Base-by-base conservation (phyloP, 2,797 vertebrate species). In the Paedocypris micromegethes region DNA sequence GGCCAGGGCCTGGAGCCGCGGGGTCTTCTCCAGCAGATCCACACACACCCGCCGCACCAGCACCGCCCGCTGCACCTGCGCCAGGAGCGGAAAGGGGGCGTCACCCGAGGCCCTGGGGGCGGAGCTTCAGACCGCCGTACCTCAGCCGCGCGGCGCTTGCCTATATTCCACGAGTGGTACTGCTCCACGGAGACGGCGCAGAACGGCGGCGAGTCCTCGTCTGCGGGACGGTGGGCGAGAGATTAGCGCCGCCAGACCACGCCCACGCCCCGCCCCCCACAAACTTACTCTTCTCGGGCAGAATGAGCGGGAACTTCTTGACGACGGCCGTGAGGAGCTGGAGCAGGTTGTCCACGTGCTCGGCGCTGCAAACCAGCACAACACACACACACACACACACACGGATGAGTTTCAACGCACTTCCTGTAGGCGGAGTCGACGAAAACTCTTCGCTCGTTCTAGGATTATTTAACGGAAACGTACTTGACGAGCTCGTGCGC, bases 121-220 rank as follows among this genome's bases (percentile, higher is more conserved):
- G 23, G 23, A 23, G 23, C 23, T 23, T 23, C 23, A 52, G 4
- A 40, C 6, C 4, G 41, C 45, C 3, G 81, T 78, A 90, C 88
- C 88, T 90, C 88, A 0, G 95, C 91, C 44, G 95, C 97, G 80
- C 97, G 91, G 66, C 95, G 90, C 78, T 99, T 99, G 66, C 97
- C 97, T 75, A 99, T 98, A 87, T 93, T 96, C 96, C 97, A 99
- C 71, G 92, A 90, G 75, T 93, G 98, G 86, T 94, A 98, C 83
- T 96, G 96, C 71, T 96, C 93, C 73, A 91, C 83, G 41, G 97
- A 97, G 63, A 86, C 81, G 4, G 96, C 94, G 83, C 94, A 98
- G 75, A 94, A 98, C 0, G 91, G 92, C 85, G 91, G 92, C 41
- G 91, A 89, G 74, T 94, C 94, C 77, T 97, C 94, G 4, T 85